Base-by-base conservation (phyloP, 1,140 invertebrate species). In the Hypsibius dujardini region DNA sequence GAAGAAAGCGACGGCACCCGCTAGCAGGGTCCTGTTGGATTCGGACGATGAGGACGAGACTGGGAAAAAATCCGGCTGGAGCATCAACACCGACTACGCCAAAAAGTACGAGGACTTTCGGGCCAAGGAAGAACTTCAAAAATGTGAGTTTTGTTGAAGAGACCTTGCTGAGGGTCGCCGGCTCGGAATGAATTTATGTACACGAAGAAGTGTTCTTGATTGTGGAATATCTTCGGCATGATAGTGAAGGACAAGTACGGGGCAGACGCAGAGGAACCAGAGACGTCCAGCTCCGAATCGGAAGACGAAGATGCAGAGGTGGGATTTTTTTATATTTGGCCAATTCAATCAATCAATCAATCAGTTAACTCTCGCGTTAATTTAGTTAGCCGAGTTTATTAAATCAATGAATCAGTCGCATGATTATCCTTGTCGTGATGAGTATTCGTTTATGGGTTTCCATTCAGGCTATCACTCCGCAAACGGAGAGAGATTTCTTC, bases 401-500 rank as follows among this genome's bases (percentile, higher is more conserved):
- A 28, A 28, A 28, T 28, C 28, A 28, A 28, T 28, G 28, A 28
- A 28, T 28, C 28, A 28, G 28, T 28, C 28, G 28, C 28, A 28
- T 28, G 28, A 28, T 28, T 28, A 28, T 28, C 28, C 28, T 28
- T 28, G 28, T 28, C 28, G 28, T 28, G 28, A 28, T 28, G 28
- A 28, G 46, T 46, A 70, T 7, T n/a, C 42, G 15, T 28, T 72
- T 72, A 7, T 46, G 40, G 72, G 46, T 46, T 71, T 47, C 47
- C 46, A 28, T 45, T 40, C n/a, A 82, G 80, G 79, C 77, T 71
- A 76, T 80, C 73, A 79, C 80, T 72, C 79, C 84, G 74, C 82
- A 87, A 74, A 82, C 90, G 59, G 92, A 95, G 76, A 86, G 87
- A 76, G 85, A 88, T 70, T 95, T 95, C 79, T 86, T 90, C 2